Base-by-base conservation (phyloP, 2,113 vertebrate genomes). In the Cynopterus brachyotis region DNA sequence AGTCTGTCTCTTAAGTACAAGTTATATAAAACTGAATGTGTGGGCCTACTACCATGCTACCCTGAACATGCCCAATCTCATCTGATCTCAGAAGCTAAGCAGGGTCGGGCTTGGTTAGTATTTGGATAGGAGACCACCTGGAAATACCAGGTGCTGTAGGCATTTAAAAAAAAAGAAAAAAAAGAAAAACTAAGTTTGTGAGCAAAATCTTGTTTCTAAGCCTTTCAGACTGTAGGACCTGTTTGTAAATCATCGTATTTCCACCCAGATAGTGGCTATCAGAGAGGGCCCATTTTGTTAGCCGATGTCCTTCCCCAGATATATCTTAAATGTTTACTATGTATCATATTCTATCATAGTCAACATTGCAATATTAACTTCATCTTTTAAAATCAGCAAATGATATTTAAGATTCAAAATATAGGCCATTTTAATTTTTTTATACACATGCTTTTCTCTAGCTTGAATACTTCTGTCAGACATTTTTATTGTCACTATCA, bases 251-350 rank as follows among this genome's bases (percentile, higher is more conserved):
- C 3, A 35, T 15, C 7, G 2, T 26, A 1, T 37, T 28, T 11
- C 11, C 28, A 91, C 35, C 12, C 32, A 20, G 10, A 45, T 6
- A 78, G 1, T 45, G 9, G 13, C 50, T 45, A 35, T 8, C 40
- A 69, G 5, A 53, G 26, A 35, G 5, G 11, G 82, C 16, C 3
- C 19, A 10, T 50, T 87, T 60, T 67, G 10, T 42, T 72, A 24
- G 6, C 30, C 6, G 50, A 3, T 15, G 1, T 7, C 9, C 53
- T 59, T 50, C 0, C 42, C 32, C 45, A 37, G n/a, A 1, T 45
- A 12, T 59, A 35, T 42, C 37, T 19, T 66, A n/a, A 40, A 22
- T 60, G 53, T 50, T 72, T 22, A n/a, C 19, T 13, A 0, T 32
- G 12, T 30, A 30, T 87, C 9, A 32, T 3, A n/a, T 2, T 28